Base-by-base conservation (phyloP, 1,140 invertebrate genomes). In the Pogonomyrmex barbatus region DNA sequence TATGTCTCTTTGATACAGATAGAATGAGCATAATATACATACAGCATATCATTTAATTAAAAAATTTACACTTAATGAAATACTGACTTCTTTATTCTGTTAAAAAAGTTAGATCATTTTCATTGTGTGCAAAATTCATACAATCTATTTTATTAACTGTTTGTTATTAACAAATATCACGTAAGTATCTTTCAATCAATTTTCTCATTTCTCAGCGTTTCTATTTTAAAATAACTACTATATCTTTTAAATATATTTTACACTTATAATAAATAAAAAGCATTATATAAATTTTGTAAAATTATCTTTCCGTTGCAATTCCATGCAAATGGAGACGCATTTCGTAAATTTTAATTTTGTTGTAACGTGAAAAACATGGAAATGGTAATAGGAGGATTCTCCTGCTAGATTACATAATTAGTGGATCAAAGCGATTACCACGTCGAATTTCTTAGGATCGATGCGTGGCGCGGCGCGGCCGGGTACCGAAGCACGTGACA, bases 381-480 rank as follows among this genome's bases (percentile, higher is more conserved):
- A 68, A 81, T 3, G 0, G 5, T 47, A 45, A 45, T n/a, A 68
- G 42, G 39, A 47, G 14, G 14, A n/a, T 70, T 58, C 9, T 58
- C 36, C 45, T 9, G 9, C 33, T 17, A 24, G n/a, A 12, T 79
- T 75, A 75, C 68, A 17, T 73, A 83, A 83, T 83, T 83, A 83
- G 47, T 50, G 56, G 56, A 83, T 83, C 79, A 75, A 83, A 83
- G 68, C 17, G 8, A 83, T 75, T 47, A 60, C 12, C n/a, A 50
- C n/a, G 45, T 60, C 12, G 54, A 60, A 62, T 75, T 75, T 75
- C 79, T 83, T 83, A 83, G 68, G 5, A 60, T 33, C 8, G 24
- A 10, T 45, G 77, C 14, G 36, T 68, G n/a, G n/a, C n/a, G 14
- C 30, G 30, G 12, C 52, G 39, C 30, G 30, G 12, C 52, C 24